These are phyloP conservation scores for Acanthosoma haemorrhoidale DNA, from an alignment of 2,888 invertebrate genomes.

Conservation along the genomic window DNA sequence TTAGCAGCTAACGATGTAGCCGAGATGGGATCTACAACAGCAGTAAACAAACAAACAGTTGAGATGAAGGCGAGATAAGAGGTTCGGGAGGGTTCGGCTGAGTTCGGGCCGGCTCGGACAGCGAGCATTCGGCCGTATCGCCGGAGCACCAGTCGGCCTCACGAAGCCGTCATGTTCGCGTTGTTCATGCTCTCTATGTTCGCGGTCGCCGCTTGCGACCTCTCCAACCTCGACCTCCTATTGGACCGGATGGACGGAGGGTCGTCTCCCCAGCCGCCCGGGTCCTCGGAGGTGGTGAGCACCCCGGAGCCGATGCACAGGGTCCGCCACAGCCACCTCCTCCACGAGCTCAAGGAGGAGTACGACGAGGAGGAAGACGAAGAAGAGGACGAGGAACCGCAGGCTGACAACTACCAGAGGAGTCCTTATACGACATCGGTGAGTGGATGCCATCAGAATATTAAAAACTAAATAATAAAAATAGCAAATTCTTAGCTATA, in stretches of 20 bases:
- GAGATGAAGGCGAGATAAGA: too few species aligned
- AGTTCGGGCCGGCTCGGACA: background rate
- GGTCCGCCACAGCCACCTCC: constrained; percentile 32
- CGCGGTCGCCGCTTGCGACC: background rate
- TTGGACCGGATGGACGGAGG: constrained; percentile 25
- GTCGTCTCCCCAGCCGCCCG: constrained; percentile 23
- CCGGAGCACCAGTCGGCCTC: background rate
- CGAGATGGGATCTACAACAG: too few species aligned
- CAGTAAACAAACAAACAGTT: too few species aligned
- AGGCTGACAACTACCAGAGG: constrained; percentile 29
- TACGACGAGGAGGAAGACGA: constrained; percentile 43
- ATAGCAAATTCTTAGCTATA: too few species aligned
- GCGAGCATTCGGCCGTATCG: background rate
- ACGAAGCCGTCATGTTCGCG: background rate
- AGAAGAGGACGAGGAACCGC: constrained; percentile 41
- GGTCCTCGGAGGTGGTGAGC: background rate
- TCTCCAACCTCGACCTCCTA: constrained; percentile 25
- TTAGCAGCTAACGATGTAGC: too few species aligned
- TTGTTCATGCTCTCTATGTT: background rate
- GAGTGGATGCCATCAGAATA: too few species aligned
- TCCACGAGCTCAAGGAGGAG: constrained; percentile 45
- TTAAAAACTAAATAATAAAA: too few species aligned
- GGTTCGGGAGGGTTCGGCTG: background rate
- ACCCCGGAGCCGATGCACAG: background rate
- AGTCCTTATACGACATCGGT: constrained; percentile 29